A percentile compares a stretch with the other conserved stretches of the same genome.
Evolutionary conservation across 2,113 vertebrate genomes (phyloP).

Genomic region (Myotis lucifugus): DNA sequence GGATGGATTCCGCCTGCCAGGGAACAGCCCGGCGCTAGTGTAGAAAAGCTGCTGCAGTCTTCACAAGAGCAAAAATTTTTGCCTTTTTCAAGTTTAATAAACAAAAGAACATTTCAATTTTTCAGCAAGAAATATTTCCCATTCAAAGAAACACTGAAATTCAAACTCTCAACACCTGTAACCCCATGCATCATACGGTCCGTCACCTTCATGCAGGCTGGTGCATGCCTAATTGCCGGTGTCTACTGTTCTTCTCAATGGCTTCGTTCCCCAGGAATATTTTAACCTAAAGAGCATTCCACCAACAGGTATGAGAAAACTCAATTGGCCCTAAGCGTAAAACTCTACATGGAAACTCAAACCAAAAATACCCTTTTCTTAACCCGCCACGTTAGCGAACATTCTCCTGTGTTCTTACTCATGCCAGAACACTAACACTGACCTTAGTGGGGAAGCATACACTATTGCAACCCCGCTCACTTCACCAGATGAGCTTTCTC

Average conservation of each 20-base stretch:
- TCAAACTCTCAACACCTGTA: neutral
- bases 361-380: neutral
- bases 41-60: neutral
- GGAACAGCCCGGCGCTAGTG: neutral
- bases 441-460: neutral
- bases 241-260: neutral
- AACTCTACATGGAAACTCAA: conserved; percentile 36
- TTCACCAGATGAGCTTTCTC: neutral
- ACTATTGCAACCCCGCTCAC: neutral
- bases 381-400: neutral
- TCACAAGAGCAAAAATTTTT: neutral
- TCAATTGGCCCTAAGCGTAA: conserved; percentile 4
- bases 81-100: neutral
- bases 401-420: neutral
- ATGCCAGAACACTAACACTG: neutral
- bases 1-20: neutral
- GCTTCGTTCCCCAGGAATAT: neutral
- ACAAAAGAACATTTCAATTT: neutral
- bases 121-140: neutral
- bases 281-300: neutral
- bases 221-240: neutral
- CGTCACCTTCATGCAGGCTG: neutral
- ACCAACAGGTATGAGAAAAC: conserved; percentile 39
- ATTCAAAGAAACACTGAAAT: neutral
- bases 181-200: neutral